phyloP scores from a whole-genome alignment of 2,113 vertebrate species.

The Centropus unirufus region DNA sequence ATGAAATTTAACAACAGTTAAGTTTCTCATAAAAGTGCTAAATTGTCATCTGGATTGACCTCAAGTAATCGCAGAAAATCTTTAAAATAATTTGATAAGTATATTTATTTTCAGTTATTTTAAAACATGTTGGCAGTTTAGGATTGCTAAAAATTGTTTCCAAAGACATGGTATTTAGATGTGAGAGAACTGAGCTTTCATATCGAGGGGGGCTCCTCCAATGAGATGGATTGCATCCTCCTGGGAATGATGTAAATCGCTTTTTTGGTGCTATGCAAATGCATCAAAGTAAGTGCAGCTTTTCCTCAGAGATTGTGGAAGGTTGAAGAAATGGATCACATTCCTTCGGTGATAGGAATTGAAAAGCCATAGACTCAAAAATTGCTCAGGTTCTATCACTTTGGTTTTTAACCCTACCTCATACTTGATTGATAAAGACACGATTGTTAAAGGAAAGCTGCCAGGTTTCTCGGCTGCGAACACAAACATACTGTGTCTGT shows the following conservation, averaged over 20 bases:
- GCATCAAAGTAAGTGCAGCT: neutral
- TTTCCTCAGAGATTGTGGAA: slow-evolving; percentile 78
- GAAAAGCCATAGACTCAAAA: slow-evolving; percentile 44
- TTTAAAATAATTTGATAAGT: neutral
- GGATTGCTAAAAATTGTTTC: neutral
- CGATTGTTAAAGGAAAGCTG: neutral
- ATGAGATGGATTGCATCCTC: neutral
- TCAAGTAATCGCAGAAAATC: neutral
- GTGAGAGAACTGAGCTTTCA: neutral
- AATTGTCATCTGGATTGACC: neutral
- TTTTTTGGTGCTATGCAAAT: neutral
- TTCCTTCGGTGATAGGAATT: slow-evolving; percentile 66
- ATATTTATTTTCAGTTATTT: neutral
- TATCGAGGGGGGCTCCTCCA: neutral
- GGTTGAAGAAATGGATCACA: slow-evolving; percentile 70
- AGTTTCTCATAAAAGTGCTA: neutral
- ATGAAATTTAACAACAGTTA: neutral
- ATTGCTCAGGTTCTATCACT: slow-evolving; percentile 44
- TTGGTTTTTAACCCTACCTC: neutral
- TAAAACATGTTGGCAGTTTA: neutral
- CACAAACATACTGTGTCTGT: neutral
- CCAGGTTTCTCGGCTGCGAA: neutral
- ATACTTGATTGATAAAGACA: neutral
- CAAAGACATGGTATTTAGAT: neutral
- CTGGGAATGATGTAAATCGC: neutral